A percentile compares a stretch with the other conserved stretches of the same genome.
Evolutionary conservation across 2,888 invertebrate genomes (phyloP).

Genomic region (Torymus aiolomorphi): DNA sequence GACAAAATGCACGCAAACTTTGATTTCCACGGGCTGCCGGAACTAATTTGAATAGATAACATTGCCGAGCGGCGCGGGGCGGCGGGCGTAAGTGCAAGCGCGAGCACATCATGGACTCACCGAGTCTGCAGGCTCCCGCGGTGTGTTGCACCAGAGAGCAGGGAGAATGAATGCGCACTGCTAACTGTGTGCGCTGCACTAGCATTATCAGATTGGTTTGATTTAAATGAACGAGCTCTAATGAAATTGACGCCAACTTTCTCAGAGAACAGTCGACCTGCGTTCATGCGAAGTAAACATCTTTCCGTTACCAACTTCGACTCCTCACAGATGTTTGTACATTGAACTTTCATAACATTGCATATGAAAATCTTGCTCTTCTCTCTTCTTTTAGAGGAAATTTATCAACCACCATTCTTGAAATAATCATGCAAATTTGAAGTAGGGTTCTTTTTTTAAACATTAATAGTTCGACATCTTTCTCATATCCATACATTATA

Average conservation of each 20-base stretch:
- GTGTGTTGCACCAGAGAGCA: no score
- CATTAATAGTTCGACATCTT: no score
- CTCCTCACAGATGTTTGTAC: neutral
- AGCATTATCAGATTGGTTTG: slow-evolving; percentile 52
- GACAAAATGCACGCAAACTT: slow-evolving; percentile 34
- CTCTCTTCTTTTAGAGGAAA: no score
- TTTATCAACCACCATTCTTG: no score
- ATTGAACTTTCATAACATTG: no score
- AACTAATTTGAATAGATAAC: slow-evolving; percentile 53
- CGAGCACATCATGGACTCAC: neutral
- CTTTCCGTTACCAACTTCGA: slow-evolving; percentile 14
- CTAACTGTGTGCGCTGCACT: neutral
- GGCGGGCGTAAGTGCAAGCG: neutral
- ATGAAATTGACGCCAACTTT: slow-evolving; percentile 36
- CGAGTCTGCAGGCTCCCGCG: no score
- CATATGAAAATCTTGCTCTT: no score
- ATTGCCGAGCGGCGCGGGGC: neutral
- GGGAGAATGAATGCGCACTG: neutral
- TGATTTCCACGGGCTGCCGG: slow-evolving; percentile 27
- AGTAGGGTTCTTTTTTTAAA: no score
- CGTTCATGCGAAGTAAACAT: slow-evolving; percentile 39
- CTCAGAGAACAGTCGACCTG: neutral
- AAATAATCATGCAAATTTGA: no score
- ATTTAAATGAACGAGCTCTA: slow-evolving; percentile 30
- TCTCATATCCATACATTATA: no score